Evolutionary conservation across 1,140 invertebrate genomes (phyloP), one percentile per base, ranked within the genome.

Genomic region (Probaryconus sp.): DNA sequence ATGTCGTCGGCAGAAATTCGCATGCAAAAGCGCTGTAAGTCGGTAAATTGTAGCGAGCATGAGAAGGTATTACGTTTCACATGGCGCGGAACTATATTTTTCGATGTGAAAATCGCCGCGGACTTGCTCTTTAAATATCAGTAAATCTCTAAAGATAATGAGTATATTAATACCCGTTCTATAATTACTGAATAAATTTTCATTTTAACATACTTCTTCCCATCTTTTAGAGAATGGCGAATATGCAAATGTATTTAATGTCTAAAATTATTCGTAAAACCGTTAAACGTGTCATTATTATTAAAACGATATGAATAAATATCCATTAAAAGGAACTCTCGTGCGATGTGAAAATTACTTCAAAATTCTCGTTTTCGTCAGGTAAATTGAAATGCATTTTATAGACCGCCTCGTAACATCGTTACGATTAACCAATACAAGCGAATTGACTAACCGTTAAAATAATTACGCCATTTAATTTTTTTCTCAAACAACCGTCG

Each of bases 11-110:
- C 61, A 64, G 48, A 45, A 65, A 76, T 78, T 74, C 69, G 68
- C 67, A 71, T 71, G 72, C 63, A 51, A 74, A 71, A 65, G 33
- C 56, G 61, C 60, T 56, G 67, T 77, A 76, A 78, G 64, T 73
- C 50, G 30, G 33, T 48, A 71, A 69, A 75, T 69, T 64, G 58
- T 47, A 45, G 58, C 35, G 26, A 21, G 58, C 64, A 60, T 64
- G 64, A 45, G 33, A 75, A 64, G 60, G 42, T 37, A 69, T 64
- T 68, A 64, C 64, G 43, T 75, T 47, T 58, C 71, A 69, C 71
- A 38, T 64, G 51, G 50, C 61, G 24, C 17, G 40, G 18, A 13
- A 38, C 42, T 9, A 50, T 18, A 48, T 31, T 61, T 38, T 65
- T 53, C 70, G 16, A 20, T 37, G 17, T 18, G 21, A 10, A 48